phyloP scores from a whole-genome alignment of 2,888 invertebrate species.

The Ichneumoninae sp. region DNA sequence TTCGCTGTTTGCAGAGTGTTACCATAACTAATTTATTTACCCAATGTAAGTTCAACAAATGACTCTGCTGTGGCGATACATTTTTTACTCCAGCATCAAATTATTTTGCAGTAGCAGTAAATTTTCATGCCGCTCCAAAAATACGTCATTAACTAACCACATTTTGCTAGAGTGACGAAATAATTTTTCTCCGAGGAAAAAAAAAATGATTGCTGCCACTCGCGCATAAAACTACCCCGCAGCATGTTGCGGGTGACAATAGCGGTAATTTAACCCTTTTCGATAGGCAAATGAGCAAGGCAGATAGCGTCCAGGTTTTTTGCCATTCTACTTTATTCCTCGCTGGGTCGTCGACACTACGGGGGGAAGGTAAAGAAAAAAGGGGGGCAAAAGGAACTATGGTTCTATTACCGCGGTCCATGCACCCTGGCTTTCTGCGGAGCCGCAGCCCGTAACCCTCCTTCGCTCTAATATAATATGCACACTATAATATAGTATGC shows the following conservation, averaged over 20 bases:
- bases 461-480: slow-evolving; percentile 11
- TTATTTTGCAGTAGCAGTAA: too few relatives aligned
- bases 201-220: too few relatives aligned
- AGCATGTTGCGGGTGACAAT: background rate
- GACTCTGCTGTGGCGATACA: too few relatives aligned
- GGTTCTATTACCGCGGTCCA: slow-evolving; percentile 26
- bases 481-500: slow-evolving; percentile 30
- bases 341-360: slow-evolving; percentile 1
- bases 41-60: too few relatives aligned
- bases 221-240: background rate
- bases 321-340: background rate
- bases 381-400: background rate
- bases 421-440: background rate
- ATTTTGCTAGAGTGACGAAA: too few relatives aligned
- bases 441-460: background rate
- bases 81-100: too few relatives aligned
- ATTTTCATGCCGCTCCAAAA: too few relatives aligned
- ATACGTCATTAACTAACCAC: too few relatives aligned
- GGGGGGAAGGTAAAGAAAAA: background rate
- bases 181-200: too few relatives aligned
- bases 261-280: background rate
- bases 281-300: background rate
- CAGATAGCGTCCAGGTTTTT: background rate
- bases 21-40: too few relatives aligned
- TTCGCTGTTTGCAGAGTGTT: too few relatives aligned